Percentiles rank a stretch among this genome's conserved stretches.
Evolutionary conservation across 2,113 vertebrate genomes (phyloP).

Genomic region (Lota lota): DNA sequence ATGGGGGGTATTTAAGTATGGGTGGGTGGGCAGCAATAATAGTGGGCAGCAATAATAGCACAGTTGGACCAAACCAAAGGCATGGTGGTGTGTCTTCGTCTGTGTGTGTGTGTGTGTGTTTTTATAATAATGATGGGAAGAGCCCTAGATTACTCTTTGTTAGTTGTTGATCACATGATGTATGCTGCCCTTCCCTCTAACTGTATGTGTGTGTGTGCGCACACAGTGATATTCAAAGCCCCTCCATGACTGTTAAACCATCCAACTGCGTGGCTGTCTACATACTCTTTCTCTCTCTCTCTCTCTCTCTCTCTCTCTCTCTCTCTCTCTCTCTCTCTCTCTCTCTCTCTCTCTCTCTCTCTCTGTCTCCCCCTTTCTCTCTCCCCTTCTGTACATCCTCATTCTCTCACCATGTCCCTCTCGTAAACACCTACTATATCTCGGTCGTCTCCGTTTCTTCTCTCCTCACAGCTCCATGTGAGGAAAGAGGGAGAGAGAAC

Average conservation of each 20-base stretch:
- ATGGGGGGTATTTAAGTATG: conserved; percentile 28
- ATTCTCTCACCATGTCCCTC: background rate
- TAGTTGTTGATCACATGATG: conserved; percentile 30
- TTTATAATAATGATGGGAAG: conserved; percentile 51
- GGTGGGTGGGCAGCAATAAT: conserved; percentile 41
- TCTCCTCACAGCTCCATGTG: too few relatives aligned
- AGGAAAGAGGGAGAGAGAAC: too few relatives aligned
- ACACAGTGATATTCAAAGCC: conserved; percentile 24
- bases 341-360: conserved; percentile 3
- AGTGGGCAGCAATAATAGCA: conserved; percentile 45
- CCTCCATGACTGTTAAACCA: conserved; percentile 14
- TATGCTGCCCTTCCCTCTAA: conserved; percentile 8
- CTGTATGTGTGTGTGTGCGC: background rate
- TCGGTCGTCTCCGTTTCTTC: background rate
- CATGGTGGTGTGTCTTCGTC: background rate
- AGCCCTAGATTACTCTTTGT: conserved; percentile 41
- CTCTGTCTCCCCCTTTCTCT: background rate
- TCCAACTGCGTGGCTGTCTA: conserved; percentile 32
- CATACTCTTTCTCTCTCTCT: conserved; percentile 24
- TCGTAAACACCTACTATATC: background rate
- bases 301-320: background rate
- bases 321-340: background rate
- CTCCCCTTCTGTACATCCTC: background rate
- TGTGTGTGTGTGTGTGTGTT: too few relatives aligned
- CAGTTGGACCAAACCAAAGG: conserved; percentile 27